phyloP scores from a whole-genome alignment of 2,113 vertebrate genomes.

The Phoenicopterus ruber region DNA sequence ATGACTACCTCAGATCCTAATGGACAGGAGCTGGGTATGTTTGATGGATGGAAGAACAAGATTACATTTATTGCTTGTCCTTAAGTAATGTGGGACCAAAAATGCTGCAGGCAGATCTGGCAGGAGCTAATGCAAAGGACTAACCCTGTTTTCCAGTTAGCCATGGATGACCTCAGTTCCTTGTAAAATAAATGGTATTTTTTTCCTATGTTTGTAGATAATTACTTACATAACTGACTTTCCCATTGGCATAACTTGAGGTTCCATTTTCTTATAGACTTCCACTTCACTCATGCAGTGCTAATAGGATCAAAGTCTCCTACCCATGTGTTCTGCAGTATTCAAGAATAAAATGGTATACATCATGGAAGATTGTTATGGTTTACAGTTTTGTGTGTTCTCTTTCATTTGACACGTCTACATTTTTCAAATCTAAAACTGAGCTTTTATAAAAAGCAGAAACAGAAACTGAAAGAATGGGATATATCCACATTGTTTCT shows the following conservation, averaged over 20 bases:
- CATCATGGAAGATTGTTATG: background rate
- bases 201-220: background rate
- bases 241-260: background rate
- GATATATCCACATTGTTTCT: background rate
- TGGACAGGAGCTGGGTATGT: background rate
- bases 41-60: background rate
- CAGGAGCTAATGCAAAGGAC: background rate
- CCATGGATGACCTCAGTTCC: background rate
- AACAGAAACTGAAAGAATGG: background rate
- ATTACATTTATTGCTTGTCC: background rate
- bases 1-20: background rate
- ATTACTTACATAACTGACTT: background rate
- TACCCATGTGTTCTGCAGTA: background rate
- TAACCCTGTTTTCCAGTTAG: background rate
- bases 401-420: background rate
- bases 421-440: background rate
- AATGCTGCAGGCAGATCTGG: background rate
- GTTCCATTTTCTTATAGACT: background rate
- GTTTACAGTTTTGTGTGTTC: background rate
- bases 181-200: background rate
- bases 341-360: background rate
- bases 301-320: background rate
- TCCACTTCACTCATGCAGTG: background rate
- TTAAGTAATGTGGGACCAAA: background rate
- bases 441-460: background rate